Evolutionary conservation across 2,888 invertebrate genomes (phyloP), one percentile per base, ranked within the genome.

Genomic region (Trissolcus japonicus): DNA sequence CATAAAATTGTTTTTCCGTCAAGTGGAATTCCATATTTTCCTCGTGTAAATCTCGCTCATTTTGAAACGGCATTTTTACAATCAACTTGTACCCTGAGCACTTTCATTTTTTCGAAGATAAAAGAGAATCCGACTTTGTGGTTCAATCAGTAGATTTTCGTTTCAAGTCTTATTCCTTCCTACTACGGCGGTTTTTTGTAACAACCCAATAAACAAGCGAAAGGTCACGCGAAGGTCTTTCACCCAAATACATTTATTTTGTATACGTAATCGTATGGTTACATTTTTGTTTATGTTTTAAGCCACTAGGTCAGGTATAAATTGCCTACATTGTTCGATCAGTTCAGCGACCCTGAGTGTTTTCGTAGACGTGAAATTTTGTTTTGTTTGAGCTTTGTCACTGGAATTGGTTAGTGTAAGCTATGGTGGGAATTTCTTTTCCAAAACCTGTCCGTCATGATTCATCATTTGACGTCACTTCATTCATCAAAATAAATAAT

Each of bases 261-360:
- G 46, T 46, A 11, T 6, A 46, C 16, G 6, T 46, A 16, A 46
- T 16, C 14, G 6, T 4, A 14, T 16, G 46, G 46, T 16, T 16
- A 16, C 1, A 46, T 6, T 46, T n/a, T n/a, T 46, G 16, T n/a
- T n/a, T 16, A n/a, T 16, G 14, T 46, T 19, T 46, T 1, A 46
- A 46, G 11, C 46, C 67, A 67, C 53, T 67, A 19, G 67, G 67
- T 67, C 67, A 67, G 51, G 46, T 59, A 62, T 17, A 35, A 11
- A n/a, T 35, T 21, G 25, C 3, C 59, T 59, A 46, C 66, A 57
- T 67, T 53, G 51, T 67, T 17, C 21, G 2, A n/a, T n/a, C n/a
- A 29, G 59, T 53, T 59, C 59, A 46, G 17, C 9, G 43, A 46
- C 59, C 59, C 59, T 21, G 21, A 53, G n/a, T 19, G 29, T 66